Percentiles rank a stretch among this genome's conserved stretches.
Conservation (phyloP, 2,888 invertebrate species). For the Apamea monoglypha region DNA sequence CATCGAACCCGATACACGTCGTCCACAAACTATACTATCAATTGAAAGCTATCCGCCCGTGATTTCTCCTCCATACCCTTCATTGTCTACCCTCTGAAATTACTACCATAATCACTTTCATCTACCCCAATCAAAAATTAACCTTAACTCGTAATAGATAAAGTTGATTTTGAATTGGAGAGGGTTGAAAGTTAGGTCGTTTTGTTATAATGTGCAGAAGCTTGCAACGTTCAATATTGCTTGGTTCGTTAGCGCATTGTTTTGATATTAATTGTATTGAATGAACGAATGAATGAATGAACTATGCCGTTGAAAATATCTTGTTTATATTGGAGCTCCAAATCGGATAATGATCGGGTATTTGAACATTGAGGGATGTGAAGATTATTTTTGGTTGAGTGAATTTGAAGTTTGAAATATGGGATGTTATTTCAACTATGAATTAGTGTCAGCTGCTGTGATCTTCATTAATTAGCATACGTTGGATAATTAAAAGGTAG, state of each 20-base stretch:
- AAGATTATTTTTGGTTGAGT: slow-evolving; percentile 23
- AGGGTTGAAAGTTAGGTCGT: slow-evolving; percentile 57
- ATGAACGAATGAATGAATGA: slow-evolving; percentile 40
- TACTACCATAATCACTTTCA: slow-evolving; percentile 67
- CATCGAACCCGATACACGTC: slow-evolving; percentile 75
- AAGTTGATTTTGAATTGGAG: slow-evolving; percentile 59
- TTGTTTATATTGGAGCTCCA: slow-evolving; percentile 47
- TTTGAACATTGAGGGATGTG: slow-evolving; percentile 29
- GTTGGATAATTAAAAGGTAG: not conserved
- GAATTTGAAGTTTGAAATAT: not conserved
- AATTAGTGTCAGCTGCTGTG: not conserved
- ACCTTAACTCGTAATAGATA: slow-evolving; percentile 39
- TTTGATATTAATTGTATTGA: slow-evolving; percentile 65
- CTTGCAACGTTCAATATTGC: slow-evolving; percentile 75
- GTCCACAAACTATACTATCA: slow-evolving; percentile 82
- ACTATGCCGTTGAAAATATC: slow-evolving; percentile 52
- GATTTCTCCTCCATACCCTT: slow-evolving; percentile 75
- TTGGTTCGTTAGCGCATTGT: slow-evolving; percentile 78
- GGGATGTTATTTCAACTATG: not conserved
- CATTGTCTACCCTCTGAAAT: slow-evolving; percentile 56
- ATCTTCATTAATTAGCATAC: not conserved
- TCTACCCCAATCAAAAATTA: slow-evolving; percentile 49
- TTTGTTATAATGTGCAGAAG: slow-evolving; percentile 46
- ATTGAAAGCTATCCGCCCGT: slow-evolving; percentile 83
- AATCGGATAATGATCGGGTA: slow-evolving; percentile 55